phyloP scores from a whole-genome alignment of 2,797 vertebrate genomes.

The Chrosomus eos region DNA sequence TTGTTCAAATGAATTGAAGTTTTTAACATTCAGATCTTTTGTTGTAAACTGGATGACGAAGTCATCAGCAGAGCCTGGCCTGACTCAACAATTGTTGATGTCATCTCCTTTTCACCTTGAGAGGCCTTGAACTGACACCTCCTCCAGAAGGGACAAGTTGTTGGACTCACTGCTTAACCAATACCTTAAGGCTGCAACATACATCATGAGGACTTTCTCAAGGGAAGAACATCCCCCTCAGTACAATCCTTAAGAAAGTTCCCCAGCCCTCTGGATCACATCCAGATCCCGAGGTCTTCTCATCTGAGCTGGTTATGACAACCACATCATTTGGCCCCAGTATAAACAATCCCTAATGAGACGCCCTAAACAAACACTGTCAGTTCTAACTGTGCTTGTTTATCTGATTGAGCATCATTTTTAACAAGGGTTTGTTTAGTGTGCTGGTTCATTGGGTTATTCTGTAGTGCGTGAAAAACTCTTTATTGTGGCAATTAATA shows the following conservation, averaged over 20 bases:
- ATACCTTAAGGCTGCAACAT: neutral
- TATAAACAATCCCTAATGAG: slow-evolving; percentile 69
- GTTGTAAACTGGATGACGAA: slow-evolving; percentile 57
- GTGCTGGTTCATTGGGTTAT: neutral
- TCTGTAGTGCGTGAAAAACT: neutral
- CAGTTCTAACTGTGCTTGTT: slow-evolving; percentile 23
- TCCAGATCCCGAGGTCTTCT: slow-evolving; percentile 61
- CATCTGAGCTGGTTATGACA: slow-evolving; percentile 57
- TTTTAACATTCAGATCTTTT: neutral
- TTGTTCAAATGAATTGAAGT: neutral
- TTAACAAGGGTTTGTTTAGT: slow-evolving; percentile 20
- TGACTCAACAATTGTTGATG: slow-evolving; percentile 65
- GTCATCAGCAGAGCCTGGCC: slow-evolving; percentile 59
- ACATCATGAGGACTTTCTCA: neutral
- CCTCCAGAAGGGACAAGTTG: slow-evolving; percentile 3
- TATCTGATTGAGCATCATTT: slow-evolving; percentile 8
- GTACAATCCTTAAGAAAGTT: slow-evolving; percentile 50
- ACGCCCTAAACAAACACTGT: slow-evolving; percentile 63
- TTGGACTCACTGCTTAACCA: neutral
- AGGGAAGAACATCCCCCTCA: slow-evolving; percentile 54
- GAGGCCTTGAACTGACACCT: slow-evolving; percentile 9
- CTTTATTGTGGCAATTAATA: slow-evolving; percentile 31
- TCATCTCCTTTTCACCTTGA: slow-evolving; percentile 65
- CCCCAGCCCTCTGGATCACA: slow-evolving; percentile 57
- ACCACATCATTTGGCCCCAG: slow-evolving; percentile 59